These are phyloP conservation scores for Aethes cnicana DNA, from an alignment of 2,888 invertebrate species.

Conservation along the genomic window DNA sequence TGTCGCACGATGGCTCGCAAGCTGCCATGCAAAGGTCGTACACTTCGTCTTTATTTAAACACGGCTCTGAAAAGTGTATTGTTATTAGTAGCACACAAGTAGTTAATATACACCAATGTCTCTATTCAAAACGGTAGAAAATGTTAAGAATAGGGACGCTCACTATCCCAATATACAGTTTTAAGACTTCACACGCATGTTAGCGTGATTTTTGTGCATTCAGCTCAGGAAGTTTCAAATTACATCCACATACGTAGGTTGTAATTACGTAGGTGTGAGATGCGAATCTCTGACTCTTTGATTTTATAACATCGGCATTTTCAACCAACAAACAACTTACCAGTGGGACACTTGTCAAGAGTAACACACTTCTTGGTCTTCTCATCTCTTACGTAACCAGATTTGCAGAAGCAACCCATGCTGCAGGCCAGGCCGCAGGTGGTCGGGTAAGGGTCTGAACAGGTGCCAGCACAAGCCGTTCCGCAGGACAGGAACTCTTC, in stretches of 20 bases:
- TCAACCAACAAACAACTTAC: conserved; percentile 50
- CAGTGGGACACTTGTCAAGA: conserved; percentile 61
- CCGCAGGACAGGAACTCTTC: conserved; percentile 71
- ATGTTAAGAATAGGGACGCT: too few species aligned
- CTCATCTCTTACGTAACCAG: conserved; percentile 63
- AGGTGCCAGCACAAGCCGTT: conserved; percentile 62
- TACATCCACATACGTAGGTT: too few species aligned
- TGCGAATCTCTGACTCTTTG: too few species aligned
- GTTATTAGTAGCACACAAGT: background rate
- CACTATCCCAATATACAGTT: too few species aligned
- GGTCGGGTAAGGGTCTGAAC: conserved; percentile 56
- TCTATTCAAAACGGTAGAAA: too few species aligned
- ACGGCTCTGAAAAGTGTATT: conserved; percentile 54
- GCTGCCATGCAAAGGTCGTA: conserved; percentile 63
- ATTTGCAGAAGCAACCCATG: conserved; percentile 72
- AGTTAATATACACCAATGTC: too few species aligned
- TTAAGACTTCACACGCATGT: too few species aligned
- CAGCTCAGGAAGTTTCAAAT: too few species aligned
- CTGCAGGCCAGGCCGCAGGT: conserved; percentile 63
- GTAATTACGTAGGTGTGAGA: too few species aligned
- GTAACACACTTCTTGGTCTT: conserved; percentile 58
- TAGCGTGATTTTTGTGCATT: too few species aligned
- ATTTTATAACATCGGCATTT: too few species aligned
- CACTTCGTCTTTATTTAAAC: conserved; percentile 63
- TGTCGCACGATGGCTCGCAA: conserved; percentile 64